Evolutionary conservation across 2,797 vertebrate genomes (phyloP), one percentile per base, ranked within the genome.

Genomic region (Peromyscus eremicus): DNA sequence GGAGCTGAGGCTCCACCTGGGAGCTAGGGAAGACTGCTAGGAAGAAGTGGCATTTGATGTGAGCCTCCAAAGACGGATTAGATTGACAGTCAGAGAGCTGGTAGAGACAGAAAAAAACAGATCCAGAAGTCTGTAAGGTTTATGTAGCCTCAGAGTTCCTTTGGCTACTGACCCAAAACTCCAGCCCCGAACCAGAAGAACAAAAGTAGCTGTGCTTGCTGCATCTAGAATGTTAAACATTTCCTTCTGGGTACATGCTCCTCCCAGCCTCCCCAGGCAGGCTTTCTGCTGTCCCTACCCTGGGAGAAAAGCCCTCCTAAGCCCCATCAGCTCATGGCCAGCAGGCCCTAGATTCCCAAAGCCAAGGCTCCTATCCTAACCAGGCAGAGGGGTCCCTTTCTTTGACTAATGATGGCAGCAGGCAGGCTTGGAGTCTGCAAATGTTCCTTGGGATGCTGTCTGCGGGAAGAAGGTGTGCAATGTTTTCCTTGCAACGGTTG

Each of bases 401-500:
- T 60, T 79, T 60, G 19, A 77, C 52, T 46, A 27, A 52, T 4
- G 71, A 88, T n/a, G 12, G 46, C 3, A 43, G 71, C 55, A 46
- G 94, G 77, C 95, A 76, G 71, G 80, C 60, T 68, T 27, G 5
- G 88, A 89, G 73, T 55, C 60, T 17, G 85, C 89, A 84, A 85
- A 85, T 64, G 60, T 62, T 66, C 46, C 83, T 89, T 85, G 92
- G 90, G 94, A 80, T 85, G 64, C 94, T 40, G 73, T 92, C 27
- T 5, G 37, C 0, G 52, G 82, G 55, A 37, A 32, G 73, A 81
- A 49, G 70, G 60, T 85, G 76, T 83, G 66, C 89, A 46, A 94
- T 62, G 94, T 90, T 96, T 97, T 94, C 43, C 92, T 88, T 90
- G 77, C 68, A 32, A 88, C 89, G 94, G 68, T 5, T 95, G 87